Evolutionary conservation across 2,888 invertebrate genomes (phyloP), one percentile per base, ranked within the genome.

Genomic region (Melieria crassipennis): DNA sequence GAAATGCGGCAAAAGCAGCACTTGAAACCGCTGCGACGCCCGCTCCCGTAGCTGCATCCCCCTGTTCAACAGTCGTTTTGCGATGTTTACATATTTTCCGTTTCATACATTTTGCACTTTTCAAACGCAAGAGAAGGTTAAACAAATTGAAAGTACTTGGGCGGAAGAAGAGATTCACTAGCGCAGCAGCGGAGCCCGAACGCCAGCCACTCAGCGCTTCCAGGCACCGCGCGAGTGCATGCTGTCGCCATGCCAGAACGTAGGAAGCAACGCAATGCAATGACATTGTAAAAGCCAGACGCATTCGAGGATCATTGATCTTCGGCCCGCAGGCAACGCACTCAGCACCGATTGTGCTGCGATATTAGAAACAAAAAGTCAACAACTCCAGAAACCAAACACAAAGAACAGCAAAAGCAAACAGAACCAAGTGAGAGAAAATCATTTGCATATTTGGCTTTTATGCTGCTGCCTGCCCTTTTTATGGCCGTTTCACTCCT

Each of bases 361-460:
- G 47, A 7, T 10, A 57, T 65, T 65, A 16, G 45, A 42, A 65
- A 46, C n/a, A 50, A 50, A 50, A 10, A 10, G 7, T 50, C 11
- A 65, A 65, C 45, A 65, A 45, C 45, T 6, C n/a, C 7, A 55
- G 11, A 55, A 55, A 45, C 50, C 13, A 30, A 16, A 30, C 56
- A 57, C 7, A 30, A 57, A 4, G 47, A 13, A 65, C 7, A 47
- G 47, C 43, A 45, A 3, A 13, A 10, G 52, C 4, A 43, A 5
- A 9, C 9, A 55, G 13, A 52, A 65, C 50, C 60, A 50, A 60
- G 13, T 10, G 4, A 48, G 30, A n/a, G 30, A 56, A 67, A 67
- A 67, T 67, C 60, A 60, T 48, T 60, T 7, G 50, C 60, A 43
- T 11, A 61, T 60, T 67, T 67, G 61, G 67, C 67, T 60, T 67